These are phyloP conservation scores for Eptesicus fuscus DNA, from an alignment of 2,113 vertebrate genomes.

Conservation along the genomic window DNA sequence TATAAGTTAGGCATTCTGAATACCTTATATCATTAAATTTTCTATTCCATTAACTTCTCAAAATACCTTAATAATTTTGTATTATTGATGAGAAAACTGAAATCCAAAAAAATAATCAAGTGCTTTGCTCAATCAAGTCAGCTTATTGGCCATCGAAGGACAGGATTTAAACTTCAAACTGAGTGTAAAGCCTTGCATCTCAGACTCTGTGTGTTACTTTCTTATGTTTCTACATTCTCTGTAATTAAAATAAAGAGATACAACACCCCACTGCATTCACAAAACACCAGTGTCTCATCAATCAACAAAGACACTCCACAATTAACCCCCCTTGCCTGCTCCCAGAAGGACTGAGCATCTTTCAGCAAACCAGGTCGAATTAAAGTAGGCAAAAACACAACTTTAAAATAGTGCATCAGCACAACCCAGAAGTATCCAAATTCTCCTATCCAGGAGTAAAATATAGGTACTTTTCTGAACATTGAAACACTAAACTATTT, in stretches of 20 bases:
- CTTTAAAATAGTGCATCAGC: slow-evolving; percentile 43
- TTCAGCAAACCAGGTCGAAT: slow-evolving; percentile 59
- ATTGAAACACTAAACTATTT: background rate
- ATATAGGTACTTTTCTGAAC: slow-evolving; percentile 5
- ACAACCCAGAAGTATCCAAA: slow-evolving; percentile 21
- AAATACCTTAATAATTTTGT: slow-evolving; percentile 8
- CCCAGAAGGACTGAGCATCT: slow-evolving; percentile 14
- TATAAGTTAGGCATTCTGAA: background rate
- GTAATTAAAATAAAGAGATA: slow-evolving; percentile 39
- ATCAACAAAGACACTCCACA: slow-evolving; percentile 53
- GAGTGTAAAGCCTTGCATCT: background rate
- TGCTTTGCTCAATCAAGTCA: background rate
- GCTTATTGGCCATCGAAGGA: background rate
- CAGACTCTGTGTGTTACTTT: background rate
- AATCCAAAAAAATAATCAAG: background rate
- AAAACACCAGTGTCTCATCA: slow-evolving; percentile 50
- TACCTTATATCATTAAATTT: background rate
- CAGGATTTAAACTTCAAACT: slow-evolving; percentile 22
- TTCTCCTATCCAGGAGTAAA: background rate
- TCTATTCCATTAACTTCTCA: slow-evolving; percentile 32
- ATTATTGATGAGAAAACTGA: slow-evolving; percentile 41
- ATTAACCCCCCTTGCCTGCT: background rate
- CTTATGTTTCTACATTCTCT: background rate
- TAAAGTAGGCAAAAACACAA: slow-evolving; percentile 55
- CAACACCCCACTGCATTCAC: background rate